Percentiles rank a stretch among this genome's conserved stretches.
phyloP scores from a whole-genome alignment of 2,888 invertebrate genomes.

The Parnassius mnemosyne region DNA sequence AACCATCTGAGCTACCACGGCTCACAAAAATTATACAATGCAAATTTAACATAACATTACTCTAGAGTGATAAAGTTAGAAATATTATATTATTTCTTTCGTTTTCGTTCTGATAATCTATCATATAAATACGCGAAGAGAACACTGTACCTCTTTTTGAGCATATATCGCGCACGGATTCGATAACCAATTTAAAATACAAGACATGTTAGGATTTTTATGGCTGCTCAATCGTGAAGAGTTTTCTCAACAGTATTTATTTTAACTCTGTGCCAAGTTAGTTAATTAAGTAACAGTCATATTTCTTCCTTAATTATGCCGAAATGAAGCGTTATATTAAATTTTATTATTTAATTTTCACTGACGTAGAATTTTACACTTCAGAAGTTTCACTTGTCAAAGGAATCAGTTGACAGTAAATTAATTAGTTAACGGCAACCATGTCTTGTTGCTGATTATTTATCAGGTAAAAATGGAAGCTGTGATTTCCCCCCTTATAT shows the following conservation, averaged over 20 bases:
- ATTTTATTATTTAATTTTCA: slow-evolving; percentile 15
- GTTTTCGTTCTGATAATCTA: no score
- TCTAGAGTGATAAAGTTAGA: no score
- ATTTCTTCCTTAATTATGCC: slow-evolving; percentile 17
- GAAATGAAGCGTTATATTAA: slow-evolving; percentile 9
- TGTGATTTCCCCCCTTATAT: background rate
- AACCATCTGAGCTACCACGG: no score
- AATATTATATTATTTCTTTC: no score
- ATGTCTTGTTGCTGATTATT: slow-evolving; percentile 13
- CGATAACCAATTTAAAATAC: no score
- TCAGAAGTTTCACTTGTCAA: slow-evolving; percentile 19
- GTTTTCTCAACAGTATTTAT: background rate
- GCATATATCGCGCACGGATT: no score
- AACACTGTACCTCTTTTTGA: no score
- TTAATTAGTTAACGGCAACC: slow-evolving; percentile 21
- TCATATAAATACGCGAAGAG: no score
- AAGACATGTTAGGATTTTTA: no score
- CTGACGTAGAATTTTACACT: slow-evolving; percentile 20
- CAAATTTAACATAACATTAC: no score
- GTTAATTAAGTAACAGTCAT: slow-evolving; percentile 28
- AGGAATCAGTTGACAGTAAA: slow-evolving; percentile 23
- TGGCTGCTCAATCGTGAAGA: no score
- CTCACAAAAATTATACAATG: no score
- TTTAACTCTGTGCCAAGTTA: slow-evolving; percentile 3
- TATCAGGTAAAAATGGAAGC: background rate